Evolutionary conservation across 1,140 invertebrate genomes (phyloP).

Genomic region (honey bee (Apis mellifera)): Amel_HAv3.1 CM009936.2:11684501-11685000

Average conservation of each 20-base stretch:
- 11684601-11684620: conserved; percentile 45
- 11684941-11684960: neutral
- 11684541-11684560: too few species aligned
- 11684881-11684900: conserved; percentile 34
- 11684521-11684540: too few species aligned
- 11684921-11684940: neutral
- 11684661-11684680: conserved; percentile 68
- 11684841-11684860: conserved; percentile 16
- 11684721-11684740: too few species aligned
- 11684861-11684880: conserved; percentile 29
- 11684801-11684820: conserved; percentile 35
- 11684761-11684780: conserved; percentile 15
- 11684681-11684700: conserved; percentile 56
- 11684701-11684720: conserved; percentile 36
- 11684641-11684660: conserved; percentile 43
- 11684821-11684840: conserved; percentile 8
- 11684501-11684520: too few species aligned
- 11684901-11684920: conserved; percentile 23
- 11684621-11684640: conserved; percentile 39
- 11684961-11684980: neutral
- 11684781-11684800: conserved; percentile 32
- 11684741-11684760: conserved; percentile 30
- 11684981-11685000: too few species aligned
- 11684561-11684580: neutral
- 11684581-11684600: neutral